Evolutionary conservation across 2,113 vertebrate species (phyloP).

Genomic region (Anarrhichthys ocellatus): DNA sequence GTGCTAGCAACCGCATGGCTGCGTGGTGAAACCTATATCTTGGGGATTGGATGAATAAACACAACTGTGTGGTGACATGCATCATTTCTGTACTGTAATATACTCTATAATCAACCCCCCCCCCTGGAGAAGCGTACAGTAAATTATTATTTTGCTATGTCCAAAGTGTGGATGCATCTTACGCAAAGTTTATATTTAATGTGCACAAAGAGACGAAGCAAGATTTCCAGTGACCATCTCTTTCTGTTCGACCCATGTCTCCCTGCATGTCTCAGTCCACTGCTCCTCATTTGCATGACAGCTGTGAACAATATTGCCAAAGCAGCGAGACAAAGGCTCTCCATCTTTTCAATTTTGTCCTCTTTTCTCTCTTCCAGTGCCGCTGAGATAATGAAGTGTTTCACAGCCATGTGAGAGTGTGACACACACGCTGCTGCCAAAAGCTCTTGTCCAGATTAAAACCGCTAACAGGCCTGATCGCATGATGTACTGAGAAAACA

Average conservation of each 20-base stretch:
- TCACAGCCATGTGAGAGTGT: constrained; percentile 30
- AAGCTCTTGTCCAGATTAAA: constrained; percentile 13
- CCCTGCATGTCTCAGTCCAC: constrained; percentile 42
- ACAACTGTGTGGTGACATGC: constrained; percentile 3
- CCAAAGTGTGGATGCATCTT: not conserved
- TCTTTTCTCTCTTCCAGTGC: constrained; percentile 50
- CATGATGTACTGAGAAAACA: not conserved
- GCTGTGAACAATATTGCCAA: constrained; percentile 64
- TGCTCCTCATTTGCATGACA: constrained; percentile 73
- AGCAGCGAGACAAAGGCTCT: constrained; percentile 58
- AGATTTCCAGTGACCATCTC: constrained; percentile 31
- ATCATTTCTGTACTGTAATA: not conserved
- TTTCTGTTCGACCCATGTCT: constrained; percentile 24
- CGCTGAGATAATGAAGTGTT: constrained; percentile 42
- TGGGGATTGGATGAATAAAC: constrained; percentile 37
- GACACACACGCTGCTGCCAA: not conserved
- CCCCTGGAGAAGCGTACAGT: not conserved
- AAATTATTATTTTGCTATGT: not conserved
- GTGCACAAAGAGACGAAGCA: not conserved
- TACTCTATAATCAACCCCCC: not conserved
- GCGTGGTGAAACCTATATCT: constrained; percentile 37
- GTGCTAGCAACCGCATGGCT: constrained; percentile 14
- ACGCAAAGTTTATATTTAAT: not conserved
- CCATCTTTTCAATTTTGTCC: constrained; percentile 53
- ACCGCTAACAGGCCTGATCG: constrained; percentile 8